Evolutionary conservation across 2,113 vertebrate genomes (phyloP).

Genomic region (Poicephalus meyeri): DNA sequence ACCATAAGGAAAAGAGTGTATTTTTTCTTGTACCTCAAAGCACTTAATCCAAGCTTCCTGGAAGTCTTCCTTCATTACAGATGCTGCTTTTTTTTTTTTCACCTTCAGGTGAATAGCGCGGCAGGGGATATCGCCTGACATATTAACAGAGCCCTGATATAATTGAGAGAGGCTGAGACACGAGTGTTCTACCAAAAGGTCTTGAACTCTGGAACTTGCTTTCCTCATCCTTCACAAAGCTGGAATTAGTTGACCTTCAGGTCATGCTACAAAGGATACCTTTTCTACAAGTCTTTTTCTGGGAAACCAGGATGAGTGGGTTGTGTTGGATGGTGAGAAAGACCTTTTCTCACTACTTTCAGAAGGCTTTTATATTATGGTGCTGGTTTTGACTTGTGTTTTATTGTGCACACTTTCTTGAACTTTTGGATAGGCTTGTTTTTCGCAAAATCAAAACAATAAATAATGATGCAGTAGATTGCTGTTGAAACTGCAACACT

Average conservation of each 20-base stretch:
- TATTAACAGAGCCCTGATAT: conserved; percentile 1
- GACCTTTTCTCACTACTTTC: background rate
- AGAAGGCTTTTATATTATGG: background rate
- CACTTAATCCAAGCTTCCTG: background rate
- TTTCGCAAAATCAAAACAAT: background rate
- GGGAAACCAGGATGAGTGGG: background rate
- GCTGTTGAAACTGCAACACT: background rate
- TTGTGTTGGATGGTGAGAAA: background rate
- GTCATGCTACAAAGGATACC: background rate
- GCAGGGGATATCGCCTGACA: background rate
- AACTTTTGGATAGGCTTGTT: background rate
- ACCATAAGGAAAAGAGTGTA: background rate
- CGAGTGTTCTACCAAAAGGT: background rate
- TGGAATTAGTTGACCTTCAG: conserved; percentile 15
- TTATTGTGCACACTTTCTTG: background rate
- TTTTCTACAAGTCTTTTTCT: background rate
- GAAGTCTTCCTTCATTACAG: background rate
- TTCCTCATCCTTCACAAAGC: background rate
- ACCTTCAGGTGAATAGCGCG: background rate
- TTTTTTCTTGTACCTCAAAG: background rate
- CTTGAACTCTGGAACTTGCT: conserved; percentile 24
- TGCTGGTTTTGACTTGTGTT: background rate
- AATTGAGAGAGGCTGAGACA: background rate
- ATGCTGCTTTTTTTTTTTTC: background rate
- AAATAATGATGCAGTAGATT: background rate